Conservation (phyloP, 2,113 vertebrate genomes). For the Trogon surrucura region DNA sequence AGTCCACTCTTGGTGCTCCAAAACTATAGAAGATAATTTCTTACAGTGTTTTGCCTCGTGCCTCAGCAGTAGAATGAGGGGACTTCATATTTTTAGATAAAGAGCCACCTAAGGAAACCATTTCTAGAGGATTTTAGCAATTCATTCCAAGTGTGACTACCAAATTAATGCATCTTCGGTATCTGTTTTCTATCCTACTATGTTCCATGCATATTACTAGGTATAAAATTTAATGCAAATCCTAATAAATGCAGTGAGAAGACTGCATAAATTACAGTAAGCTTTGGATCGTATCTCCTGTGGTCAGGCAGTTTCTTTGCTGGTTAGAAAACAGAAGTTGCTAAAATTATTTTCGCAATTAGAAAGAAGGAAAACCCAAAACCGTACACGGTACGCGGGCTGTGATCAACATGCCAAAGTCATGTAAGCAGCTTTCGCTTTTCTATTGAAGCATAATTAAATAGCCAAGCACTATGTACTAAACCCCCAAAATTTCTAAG, state of each 20-base stretch:
- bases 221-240: conserved; percentile 28
- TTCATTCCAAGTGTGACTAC: background rate
- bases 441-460: background rate
- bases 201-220: background rate
- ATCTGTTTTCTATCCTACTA: background rate
- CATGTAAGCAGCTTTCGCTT: background rate
- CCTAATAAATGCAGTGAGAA: background rate
- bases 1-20: background rate
- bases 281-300: background rate
- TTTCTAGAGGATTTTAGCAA: background rate
- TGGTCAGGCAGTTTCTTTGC: background rate
- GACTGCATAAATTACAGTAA: background rate
- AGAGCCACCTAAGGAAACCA: background rate
- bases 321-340: background rate
- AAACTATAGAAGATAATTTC: background rate
- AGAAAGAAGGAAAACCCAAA: background rate
- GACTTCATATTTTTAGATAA: background rate
- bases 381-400: background rate
- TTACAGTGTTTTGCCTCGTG: background rate
- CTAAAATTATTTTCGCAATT: background rate
- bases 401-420: background rate
- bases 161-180: background rate
- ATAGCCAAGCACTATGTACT: background rate
- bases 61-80: background rate
- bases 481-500: background rate